Conservation (phyloP, 2,797 vertebrate genomes). For the Acestrorhynchus altus region DNA sequence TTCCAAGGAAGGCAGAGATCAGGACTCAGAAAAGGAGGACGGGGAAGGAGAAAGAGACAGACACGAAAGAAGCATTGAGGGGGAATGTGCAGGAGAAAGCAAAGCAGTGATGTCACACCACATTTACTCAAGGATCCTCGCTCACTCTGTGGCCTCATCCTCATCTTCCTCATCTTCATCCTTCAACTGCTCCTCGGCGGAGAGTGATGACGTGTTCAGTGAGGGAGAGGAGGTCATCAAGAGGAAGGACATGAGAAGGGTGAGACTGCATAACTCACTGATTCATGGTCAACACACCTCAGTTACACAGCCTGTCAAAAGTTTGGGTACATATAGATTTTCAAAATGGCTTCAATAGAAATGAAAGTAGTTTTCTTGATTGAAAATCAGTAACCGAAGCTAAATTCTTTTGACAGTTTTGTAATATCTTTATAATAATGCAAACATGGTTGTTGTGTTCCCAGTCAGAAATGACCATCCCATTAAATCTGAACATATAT, state of each 20-base stretch:
- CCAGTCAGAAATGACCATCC: no score
- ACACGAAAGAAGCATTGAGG: conserved; percentile 23
- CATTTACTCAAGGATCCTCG: conserved; percentile 67
- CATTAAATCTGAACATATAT: no score
- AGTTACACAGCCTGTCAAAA: background rate
- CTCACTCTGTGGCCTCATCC: conserved; percentile 67
- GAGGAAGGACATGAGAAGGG: conserved; percentile 75
- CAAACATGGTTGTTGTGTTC: no score
- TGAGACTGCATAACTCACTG: conserved; percentile 60
- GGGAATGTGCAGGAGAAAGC: background rate
- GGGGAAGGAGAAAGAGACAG: conserved; percentile 35
- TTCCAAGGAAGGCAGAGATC: conserved; percentile 38
- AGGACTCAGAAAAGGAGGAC: conserved; percentile 3
- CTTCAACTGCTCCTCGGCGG: conserved; percentile 76
- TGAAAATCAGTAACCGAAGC: no score
- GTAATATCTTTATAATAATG: no score
- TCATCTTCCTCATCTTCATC: conserved; percentile 75
- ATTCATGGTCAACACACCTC: background rate
- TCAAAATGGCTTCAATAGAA: background rate
- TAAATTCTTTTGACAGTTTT: no score
- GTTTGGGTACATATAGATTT: background rate
- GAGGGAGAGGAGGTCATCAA: conserved; percentile 75
- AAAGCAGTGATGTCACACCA: conserved; percentile 59
- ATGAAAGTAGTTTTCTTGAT: no score
- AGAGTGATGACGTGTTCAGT: conserved; percentile 83